Conservation (phyloP, 2,113 vertebrate genomes). For the Crotalus viridis region DNA sequence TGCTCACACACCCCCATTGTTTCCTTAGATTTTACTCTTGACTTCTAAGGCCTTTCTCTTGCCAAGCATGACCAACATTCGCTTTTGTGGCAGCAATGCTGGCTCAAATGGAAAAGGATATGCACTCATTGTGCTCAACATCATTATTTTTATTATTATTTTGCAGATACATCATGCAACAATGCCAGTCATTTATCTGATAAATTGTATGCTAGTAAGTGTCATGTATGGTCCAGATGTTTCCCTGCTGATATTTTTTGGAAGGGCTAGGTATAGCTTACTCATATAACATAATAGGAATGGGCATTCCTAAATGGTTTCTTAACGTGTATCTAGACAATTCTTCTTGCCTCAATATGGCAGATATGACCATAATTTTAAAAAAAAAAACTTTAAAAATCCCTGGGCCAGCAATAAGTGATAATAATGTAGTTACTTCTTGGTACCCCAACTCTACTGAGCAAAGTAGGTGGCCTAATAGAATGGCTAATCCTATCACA, state of each 20-base stretch:
- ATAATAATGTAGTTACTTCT: not conserved
- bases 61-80: constrained; percentile 52
- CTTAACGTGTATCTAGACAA: constrained; percentile 9
- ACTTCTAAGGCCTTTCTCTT: constrained; percentile 51
- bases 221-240: constrained; percentile 62
- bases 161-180: constrained; percentile 46
- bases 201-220: constrained; percentile 50
- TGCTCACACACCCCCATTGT: constrained; percentile 38
- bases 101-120: constrained; percentile 60
- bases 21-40: constrained; percentile 50
- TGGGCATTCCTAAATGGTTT: constrained; percentile 31
- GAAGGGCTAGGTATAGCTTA: constrained; percentile 47
- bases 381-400: not conserved
- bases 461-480: not conserved
- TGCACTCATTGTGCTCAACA: constrained; percentile 36
- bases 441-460: not conserved
- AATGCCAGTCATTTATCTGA: constrained; percentile 63
- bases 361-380: not conserved
- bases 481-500: not conserved
- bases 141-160: constrained; percentile 52
- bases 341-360: not conserved
- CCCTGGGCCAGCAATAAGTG: not conserved
- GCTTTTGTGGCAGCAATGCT: constrained; percentile 48
- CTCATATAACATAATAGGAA: constrained; percentile 44
- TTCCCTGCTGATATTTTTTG: constrained; percentile 64